phyloP scores from a whole-genome alignment of 2,797 vertebrate species.

The Pteronotus mesoamericanus region DNA sequence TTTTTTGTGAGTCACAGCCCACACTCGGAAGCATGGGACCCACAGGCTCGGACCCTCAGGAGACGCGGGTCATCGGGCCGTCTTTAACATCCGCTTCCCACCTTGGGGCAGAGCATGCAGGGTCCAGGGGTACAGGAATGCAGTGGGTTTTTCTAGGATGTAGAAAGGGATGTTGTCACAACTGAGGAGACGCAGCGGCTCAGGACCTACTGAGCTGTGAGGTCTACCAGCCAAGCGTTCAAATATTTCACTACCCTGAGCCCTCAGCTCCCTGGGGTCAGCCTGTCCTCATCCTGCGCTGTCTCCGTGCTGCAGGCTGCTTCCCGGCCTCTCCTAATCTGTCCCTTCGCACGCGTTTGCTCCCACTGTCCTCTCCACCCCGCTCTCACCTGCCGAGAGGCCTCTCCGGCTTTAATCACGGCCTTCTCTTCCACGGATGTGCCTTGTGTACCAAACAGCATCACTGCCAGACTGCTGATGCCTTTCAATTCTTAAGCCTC shows the following conservation, averaged over 20 bases:
- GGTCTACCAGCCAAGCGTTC: fast-evolving
- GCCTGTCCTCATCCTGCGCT: neutral
- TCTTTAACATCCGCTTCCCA: neutral
- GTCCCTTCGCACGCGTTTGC: neutral
- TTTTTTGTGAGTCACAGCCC: too few species aligned
- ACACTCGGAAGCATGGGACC: too few species aligned
- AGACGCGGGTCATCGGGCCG: neutral
- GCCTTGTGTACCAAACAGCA: neutral
- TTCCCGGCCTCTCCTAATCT: too few species aligned
- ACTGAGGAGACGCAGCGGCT: too few species aligned
- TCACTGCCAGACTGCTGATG: too few species aligned
- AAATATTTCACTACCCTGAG: neutral
- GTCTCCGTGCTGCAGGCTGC: neutral
- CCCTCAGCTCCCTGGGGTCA: too few species aligned
- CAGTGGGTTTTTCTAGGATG: too few species aligned
- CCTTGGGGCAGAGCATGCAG: fast-evolving
- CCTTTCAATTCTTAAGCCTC: neutral
- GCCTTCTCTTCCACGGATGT: neutral
- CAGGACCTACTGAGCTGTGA: fast-evolving
- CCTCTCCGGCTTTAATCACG: too few species aligned
- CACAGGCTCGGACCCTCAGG: neutral
- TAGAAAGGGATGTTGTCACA: neutral
- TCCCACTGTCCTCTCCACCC: neutral
- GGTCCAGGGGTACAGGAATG: neutral
- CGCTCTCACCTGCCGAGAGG: neutral